Percentiles rank a stretch among this genome's conserved stretches.
phyloP scores from a whole-genome alignment of 2,888 invertebrate species.

The Coecobrya sp. region DNA sequence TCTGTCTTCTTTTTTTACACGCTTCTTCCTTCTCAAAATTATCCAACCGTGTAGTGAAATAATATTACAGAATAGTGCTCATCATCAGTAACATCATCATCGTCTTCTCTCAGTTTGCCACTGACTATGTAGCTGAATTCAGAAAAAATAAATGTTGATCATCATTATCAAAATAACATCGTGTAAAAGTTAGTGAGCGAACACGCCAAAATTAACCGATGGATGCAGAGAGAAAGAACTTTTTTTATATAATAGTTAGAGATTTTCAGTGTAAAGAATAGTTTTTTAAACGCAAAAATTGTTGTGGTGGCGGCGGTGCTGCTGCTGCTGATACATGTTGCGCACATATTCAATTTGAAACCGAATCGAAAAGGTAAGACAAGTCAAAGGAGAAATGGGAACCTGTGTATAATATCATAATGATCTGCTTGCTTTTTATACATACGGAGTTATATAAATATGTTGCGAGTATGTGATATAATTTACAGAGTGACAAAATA shows the following conservation, averaged over 20 bases:
- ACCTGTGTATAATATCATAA: not conserved
- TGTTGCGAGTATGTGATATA: no score
- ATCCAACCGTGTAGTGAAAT: slow-evolving; percentile 66
- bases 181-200: slow-evolving; percentile 43
- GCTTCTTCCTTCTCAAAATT: slow-evolving; percentile 67
- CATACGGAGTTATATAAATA: no score
- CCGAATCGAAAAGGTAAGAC: slow-evolving; percentile 34
- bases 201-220: slow-evolving; percentile 34
- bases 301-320: not conserved
- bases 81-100: slow-evolving; percentile 8
- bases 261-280: slow-evolving; percentile 5
- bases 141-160: slow-evolving; percentile 2
- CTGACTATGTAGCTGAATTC: not conserved
- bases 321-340: no score
- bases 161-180: slow-evolving; percentile 33
- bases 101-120: slow-evolving; percentile 15
- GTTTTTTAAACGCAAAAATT: not conserved
- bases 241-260: slow-evolving; percentile 18
- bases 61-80: slow-evolving; percentile 4
- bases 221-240: slow-evolving; percentile 1
- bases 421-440: no score
- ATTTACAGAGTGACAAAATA: not conserved
- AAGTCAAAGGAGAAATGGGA: not conserved
- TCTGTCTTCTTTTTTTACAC: slow-evolving; percentile 50
- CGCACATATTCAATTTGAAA: not conserved